These are phyloP conservation scores for Megalopta genalis DNA, from an alignment of 1,140 invertebrate species.

Conservation along the genomic window DNA sequence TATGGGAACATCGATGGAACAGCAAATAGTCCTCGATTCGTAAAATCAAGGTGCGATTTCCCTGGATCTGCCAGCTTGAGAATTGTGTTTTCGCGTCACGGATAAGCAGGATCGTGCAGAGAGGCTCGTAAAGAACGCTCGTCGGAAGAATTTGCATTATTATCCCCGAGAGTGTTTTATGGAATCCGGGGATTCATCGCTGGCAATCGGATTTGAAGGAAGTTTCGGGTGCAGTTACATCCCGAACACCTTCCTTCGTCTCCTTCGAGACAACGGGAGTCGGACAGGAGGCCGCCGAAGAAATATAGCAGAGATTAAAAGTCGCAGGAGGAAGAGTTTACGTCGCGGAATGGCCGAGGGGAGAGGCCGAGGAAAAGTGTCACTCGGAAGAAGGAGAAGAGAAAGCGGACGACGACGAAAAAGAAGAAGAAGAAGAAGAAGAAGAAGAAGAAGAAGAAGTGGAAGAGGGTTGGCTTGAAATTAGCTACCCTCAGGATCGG, in stretches of 20 bases:
- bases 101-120: not conserved
- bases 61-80: too few species aligned
- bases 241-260: not conserved
- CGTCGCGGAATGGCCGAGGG: slow-evolving; percentile 36
- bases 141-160: slow-evolving; percentile 60
- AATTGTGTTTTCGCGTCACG: too few species aligned
- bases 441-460: not conserved
- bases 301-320: slow-evolving; percentile 68
- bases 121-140: slow-evolving; percentile 56
- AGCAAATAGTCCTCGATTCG: too few species aligned
- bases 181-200: slow-evolving; percentile 60
- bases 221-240: not conserved
- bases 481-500: slow-evolving; percentile 74
- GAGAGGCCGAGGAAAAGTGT: slow-evolving; percentile 38
- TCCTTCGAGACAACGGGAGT: slow-evolving; percentile 22
- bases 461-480: slow-evolving; percentile 61
- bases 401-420: not conserved
- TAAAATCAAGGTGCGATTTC: too few species aligned
- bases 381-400: not conserved
- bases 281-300: slow-evolving; percentile 22
- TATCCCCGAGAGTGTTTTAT: slow-evolving; percentile 52
- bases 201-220: slow-evolving; percentile 55
- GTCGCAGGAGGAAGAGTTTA: slow-evolving; percentile 46
- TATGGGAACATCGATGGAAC: too few species aligned
- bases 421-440: too few species aligned